Evolutionary conservation across 2,113 vertebrate genomes (phyloP), one percentile per base, ranked within the genome.

Genomic region (Passer domesticus): DNA sequence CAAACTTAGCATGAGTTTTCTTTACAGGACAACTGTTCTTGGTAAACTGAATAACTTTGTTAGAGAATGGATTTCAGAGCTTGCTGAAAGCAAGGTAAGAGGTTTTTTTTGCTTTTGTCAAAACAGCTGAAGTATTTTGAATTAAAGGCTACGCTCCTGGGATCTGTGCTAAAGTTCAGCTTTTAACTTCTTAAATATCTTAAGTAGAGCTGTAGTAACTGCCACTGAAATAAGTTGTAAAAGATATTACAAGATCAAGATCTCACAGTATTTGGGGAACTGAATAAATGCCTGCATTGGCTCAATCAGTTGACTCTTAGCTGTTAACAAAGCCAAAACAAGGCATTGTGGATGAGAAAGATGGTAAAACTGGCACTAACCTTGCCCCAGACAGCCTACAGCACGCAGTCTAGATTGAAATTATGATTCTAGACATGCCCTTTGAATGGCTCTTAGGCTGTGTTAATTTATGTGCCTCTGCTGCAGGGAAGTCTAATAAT

Each of bases 31-130:
- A 44, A 63, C 80, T 44, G 88, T 99, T 97, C 98, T 99, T 92
- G 98, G 99, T 28, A 99, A 99, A 97, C 97, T 99, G 95, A 99
- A 99, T 97, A 98, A 98, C 83, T 98, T 99, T 95, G 99, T 99
- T 58, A 99, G 99, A 97, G 98, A 99, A 82, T 99, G 99, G 99
- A 99, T 99, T 95, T 97, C 98, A 77, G 99, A 99, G 96, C 98
- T 99, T 90, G 99, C 98, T 83, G 98, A 99, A 97, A 98, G 97
- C 96, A 99, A 99, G 98, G 99, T 99, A 98, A 93, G 97, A 69
- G 9, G 9, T 24, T 67, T 44, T 31, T 13, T 21, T 76, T 79
- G 19, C 25, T 95, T 64, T 74, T 79, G 19, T 52, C 7, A 11
- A 59, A 91, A 70, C 14, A 83, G 14, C 28, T 67, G 22, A 76